Percentiles rank a stretch among this genome's conserved stretches.
phyloP scores from a whole-genome alignment of 2,797 vertebrate genomes.

The Enteromius paludinosus region DNA sequence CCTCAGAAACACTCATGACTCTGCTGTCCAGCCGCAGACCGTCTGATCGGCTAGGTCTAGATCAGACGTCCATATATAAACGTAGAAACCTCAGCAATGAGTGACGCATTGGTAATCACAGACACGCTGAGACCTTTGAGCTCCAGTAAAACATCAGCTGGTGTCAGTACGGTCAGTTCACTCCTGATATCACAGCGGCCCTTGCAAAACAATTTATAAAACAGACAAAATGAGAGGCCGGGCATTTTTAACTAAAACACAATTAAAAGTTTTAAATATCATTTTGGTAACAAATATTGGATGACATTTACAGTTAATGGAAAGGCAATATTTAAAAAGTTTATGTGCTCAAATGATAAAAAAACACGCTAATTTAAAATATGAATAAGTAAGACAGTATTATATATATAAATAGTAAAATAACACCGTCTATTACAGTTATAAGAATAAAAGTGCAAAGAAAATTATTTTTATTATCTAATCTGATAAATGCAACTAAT shows the following conservation, averaged over 20 bases:
- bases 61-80: not conserved
- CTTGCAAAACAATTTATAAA: not conserved
- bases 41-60: not conserved
- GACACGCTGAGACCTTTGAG: conserved; percentile 9
- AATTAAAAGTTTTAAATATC: too few species aligned
- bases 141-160: conserved; percentile 8
- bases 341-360: not conserved
- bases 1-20: not conserved
- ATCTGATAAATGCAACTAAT: not conserved
- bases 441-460: not conserved
- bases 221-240: not conserved
- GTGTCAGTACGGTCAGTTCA: not conserved
- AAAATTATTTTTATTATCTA: too few species aligned
- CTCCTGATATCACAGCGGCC: not conserved
- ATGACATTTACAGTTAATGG: too few species aligned
- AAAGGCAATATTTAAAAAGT: not conserved
- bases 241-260: not conserved
- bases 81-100: conserved; percentile 1
- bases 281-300: too few species aligned
- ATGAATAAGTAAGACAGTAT: not conserved
- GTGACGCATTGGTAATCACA: not conserved
- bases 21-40: not conserved
- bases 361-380: not conserved
- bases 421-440: not conserved
- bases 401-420: not conserved